Evolutionary conservation across 2,797 vertebrate genomes (phyloP).

Genomic region (Danio choprae): DNA sequence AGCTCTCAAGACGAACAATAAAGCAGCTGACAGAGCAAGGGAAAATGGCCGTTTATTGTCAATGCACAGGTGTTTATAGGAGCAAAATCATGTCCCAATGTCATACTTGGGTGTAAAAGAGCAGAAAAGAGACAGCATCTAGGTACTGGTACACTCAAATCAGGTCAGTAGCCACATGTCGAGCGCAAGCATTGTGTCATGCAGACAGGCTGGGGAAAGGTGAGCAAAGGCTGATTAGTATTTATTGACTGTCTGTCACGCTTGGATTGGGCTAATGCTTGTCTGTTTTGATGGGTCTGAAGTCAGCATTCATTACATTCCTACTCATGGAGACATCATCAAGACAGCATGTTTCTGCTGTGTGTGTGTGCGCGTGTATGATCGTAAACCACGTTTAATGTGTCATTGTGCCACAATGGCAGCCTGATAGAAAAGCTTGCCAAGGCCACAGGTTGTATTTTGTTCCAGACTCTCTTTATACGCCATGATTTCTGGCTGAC

Average conservation of each 20-base stretch:
- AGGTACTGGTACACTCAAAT: background rate
- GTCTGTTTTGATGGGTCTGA: conserved; percentile 38
- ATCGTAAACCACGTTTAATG: conserved; percentile 45
- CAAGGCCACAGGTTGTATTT: conserved; percentile 53
- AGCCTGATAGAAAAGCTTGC: conserved; percentile 13
- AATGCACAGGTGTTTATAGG: background rate
- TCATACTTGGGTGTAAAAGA: background rate
- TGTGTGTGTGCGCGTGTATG: conserved; percentile 64
- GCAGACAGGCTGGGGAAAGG: conserved; percentile 32
- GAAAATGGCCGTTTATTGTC: background rate
- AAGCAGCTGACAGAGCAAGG: conserved; percentile 14
- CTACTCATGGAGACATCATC: conserved; percentile 54
- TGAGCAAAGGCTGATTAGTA: conserved; percentile 49
- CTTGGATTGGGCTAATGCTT: conserved; percentile 46
- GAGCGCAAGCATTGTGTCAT: conserved; percentile 19
- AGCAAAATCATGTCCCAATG: background rate
- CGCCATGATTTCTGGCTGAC: conserved; percentile 48
- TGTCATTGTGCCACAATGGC: conserved; percentile 43
- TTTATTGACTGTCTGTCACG: conserved; percentile 44
- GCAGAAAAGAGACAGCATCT: background rate
- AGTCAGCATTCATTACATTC: conserved; percentile 55
- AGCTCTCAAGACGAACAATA: background rate
- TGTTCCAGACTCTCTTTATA: conserved; percentile 44
- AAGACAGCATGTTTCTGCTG: conserved; percentile 56
- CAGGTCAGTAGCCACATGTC: background rate